Evolutionary conservation across 2,113 vertebrate genomes (phyloP).

Genomic region (Aspidoscelis tigris): DNA sequence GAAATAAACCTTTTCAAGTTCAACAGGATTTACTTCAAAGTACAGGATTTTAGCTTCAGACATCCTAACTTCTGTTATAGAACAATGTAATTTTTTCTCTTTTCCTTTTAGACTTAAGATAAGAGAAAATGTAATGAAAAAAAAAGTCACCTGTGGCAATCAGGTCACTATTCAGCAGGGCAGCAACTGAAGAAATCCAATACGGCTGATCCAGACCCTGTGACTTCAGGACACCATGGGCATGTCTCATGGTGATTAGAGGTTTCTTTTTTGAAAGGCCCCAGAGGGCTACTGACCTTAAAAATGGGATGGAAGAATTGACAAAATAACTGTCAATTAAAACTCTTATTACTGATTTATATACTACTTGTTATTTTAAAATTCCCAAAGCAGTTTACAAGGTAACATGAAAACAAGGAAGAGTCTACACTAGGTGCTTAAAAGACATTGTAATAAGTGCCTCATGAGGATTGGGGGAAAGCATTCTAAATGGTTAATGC

Average conservation of each 20-base stretch:
- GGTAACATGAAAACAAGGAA: no score
- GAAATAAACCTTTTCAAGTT: not conserved
- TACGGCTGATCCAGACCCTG: conserved; percentile 82
- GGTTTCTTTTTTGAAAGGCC: conserved; percentile 94
- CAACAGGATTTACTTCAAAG: not conserved
- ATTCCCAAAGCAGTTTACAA: not conserved
- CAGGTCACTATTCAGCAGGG: conserved; percentile 87
- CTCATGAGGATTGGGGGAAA: no score
- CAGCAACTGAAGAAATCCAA: conserved; percentile 87
- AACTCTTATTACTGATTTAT: no score
- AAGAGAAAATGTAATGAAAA: not conserved
- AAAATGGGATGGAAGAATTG: not conserved
- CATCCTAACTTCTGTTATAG: not conserved
- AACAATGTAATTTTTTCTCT: no score
- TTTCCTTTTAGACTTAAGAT: not conserved
- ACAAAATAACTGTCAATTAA: not conserved
- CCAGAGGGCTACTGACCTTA: conserved; percentile 91
- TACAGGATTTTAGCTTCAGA: not conserved
- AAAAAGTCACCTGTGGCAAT: conserved; percentile 87
- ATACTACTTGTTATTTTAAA: no score
- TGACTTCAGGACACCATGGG: conserved; percentile 84
- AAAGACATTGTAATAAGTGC: no score
- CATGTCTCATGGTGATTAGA: conserved; percentile 80
- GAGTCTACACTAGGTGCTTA: no score
- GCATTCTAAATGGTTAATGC: no score